Base-by-base conservation (phyloP, 2,888 invertebrate genomes). In the Coleophora deauratella region DNA sequence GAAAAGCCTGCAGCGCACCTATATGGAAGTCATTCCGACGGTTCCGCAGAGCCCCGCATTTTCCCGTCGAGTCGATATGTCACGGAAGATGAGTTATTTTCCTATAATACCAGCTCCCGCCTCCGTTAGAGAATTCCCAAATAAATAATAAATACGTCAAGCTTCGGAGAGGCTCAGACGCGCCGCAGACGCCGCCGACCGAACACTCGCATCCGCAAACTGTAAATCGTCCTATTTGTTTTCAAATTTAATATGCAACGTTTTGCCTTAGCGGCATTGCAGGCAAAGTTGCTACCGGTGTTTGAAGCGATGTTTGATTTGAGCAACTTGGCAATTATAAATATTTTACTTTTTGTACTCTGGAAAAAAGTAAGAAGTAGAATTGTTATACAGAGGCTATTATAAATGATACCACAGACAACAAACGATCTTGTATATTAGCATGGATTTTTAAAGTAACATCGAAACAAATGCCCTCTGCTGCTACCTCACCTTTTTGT, bases 91-190 rank as follows among this genome's bases (percentile, higher is more conserved):
- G 78, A 81, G 79, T 81, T 82, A 80, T 81, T 80, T 79, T 77
- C 77, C 76, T 78, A 77, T 79, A 78, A 77, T 75, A 74, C 76
- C 60, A 65, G 55, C 58, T 41, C 41, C 42, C 39, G 43, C 50
- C 46, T 48, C 66, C 62, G 46, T 21, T 21, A 57, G 63, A 59
- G 75, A 72, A 81, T 79, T 81, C 79, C 78, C 82, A 79, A 82
- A 84, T 81, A 84, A 81, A 82, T 84, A 84, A 84, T 84, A 84
- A 82, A 84, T 84, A 77, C 68, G 69, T 76, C 80, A 72, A 61
- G 21, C 21, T 21, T 21, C 6, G 21, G 21, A 21, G 21, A 21
- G 21, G 21, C 61, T 44, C 52, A 55, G 59, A 57, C 58, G 49
- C 48, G 54, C 50, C 38, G 35, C 51, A 31, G 15, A 34, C 34